Conservation (phyloP, 2,113 vertebrate species). For the Motacilla tschutschensis region DNA sequence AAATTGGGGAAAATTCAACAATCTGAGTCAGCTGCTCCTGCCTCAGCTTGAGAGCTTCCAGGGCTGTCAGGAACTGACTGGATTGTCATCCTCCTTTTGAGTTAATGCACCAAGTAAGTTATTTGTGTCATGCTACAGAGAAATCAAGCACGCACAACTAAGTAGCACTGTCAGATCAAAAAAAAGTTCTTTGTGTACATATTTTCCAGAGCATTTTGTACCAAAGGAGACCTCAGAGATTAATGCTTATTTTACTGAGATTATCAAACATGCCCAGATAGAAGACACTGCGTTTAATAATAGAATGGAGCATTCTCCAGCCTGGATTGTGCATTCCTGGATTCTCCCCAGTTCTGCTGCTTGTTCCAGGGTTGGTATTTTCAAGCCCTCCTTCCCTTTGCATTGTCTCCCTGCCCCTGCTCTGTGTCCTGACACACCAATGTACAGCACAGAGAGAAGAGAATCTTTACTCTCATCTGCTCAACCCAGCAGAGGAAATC, state of each 20-base stretch:
- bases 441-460: background rate
- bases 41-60: background rate
- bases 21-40: background rate
- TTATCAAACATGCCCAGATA: background rate
- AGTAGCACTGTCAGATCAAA: constrained; percentile 39
- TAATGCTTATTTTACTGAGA: constrained; percentile 14
- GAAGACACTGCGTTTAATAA: background rate
- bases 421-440: background rate
- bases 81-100: background rate
- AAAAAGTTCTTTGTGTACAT: constrained; percentile 19
- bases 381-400: background rate
- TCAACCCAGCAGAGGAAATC: background rate
- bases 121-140: constrained; percentile 10
- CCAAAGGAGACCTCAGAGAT: constrained; percentile 8
- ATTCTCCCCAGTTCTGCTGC: background rate
- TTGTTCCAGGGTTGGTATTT: background rate
- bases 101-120: constrained; percentile 8
- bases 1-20: background rate
- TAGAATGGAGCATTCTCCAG: background rate
- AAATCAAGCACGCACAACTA: constrained; percentile 18
- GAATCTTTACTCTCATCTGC: background rate
- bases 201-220: constrained; percentile 45
- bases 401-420: background rate
- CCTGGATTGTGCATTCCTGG: background rate
- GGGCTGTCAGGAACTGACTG: background rate